Evolutionary conservation across 2,888 invertebrate species (phyloP).

Genomic region (Clostera curtula): DNA sequence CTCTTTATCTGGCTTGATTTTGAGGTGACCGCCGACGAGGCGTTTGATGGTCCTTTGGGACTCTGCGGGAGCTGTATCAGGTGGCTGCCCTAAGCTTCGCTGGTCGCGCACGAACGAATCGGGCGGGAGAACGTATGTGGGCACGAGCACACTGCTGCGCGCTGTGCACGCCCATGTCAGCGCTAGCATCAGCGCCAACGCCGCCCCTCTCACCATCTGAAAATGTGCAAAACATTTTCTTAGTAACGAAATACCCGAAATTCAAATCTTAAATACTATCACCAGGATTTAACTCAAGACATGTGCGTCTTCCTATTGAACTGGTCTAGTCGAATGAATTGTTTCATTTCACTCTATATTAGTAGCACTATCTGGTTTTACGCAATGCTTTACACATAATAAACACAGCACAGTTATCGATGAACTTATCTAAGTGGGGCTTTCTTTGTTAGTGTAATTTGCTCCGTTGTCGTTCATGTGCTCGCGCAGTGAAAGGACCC

Average conservation of each 20-base stretch:
- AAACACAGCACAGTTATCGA: conserved; percentile 29
- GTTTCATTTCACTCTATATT: too few relatives aligned
- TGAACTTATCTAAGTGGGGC: conserved; percentile 64
- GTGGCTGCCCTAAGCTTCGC: conserved; percentile 52
- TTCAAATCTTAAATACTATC: too few relatives aligned
- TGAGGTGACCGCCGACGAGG: conserved; percentile 81
- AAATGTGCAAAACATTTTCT: conserved; percentile 58
- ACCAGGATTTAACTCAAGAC: too few relatives aligned
- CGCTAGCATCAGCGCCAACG: conserved; percentile 63
- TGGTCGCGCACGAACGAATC: conserved; percentile 71
- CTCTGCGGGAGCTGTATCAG: conserved; percentile 46
- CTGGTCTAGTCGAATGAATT: too few relatives aligned
- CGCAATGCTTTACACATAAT: conserved; percentile 22
- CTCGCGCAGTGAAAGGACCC: conserved; percentile 67
- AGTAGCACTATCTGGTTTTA: too few relatives aligned
- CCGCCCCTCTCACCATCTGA: conserved; percentile 75
- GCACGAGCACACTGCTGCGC: conserved; percentile 65
- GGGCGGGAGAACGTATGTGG: conserved; percentile 71
- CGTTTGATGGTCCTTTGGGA: conserved; percentile 77
- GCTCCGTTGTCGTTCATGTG: conserved; percentile 50
- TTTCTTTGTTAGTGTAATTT: conserved; percentile 49
- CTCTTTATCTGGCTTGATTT: conserved; percentile 61
- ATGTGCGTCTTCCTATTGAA: too few relatives aligned
- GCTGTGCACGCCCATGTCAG: conserved; percentile 58
- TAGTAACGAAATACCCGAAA: too few relatives aligned